These are phyloP conservation scores for Gonioctena quinquepunctata DNA, from an alignment of 1,140 invertebrate genomes.

Conservation along the genomic window DNA sequence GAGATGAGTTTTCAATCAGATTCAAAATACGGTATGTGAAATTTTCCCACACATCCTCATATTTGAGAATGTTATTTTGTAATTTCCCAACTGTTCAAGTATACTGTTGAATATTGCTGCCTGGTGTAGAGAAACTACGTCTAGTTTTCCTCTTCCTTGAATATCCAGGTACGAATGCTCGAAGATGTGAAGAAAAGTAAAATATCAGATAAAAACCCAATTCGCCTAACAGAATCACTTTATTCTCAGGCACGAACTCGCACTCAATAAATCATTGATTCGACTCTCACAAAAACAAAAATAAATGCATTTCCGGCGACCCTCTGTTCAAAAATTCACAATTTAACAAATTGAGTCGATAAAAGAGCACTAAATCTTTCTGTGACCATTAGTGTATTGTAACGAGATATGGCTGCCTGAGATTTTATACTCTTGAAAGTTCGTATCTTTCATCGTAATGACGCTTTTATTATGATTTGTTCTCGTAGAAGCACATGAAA, in stretches of 20 bases:
- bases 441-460: constrained; percentile 28
- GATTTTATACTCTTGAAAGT: constrained; percentile 22
- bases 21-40: too few relatives aligned
- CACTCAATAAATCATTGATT: not conserved
- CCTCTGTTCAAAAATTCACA: not conserved
- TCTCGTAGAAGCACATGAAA: constrained; percentile 35
- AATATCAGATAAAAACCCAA: not conserved
- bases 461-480: constrained; percentile 39
- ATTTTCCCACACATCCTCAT: too few relatives aligned
- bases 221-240: not conserved
- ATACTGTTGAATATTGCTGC: too few relatives aligned
- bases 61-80: too few relatives aligned
- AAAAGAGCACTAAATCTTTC: constrained; percentile 12
- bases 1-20: too few relatives aligned
- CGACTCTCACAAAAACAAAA: not conserved
- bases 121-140: too few relatives aligned
- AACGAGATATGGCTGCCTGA: constrained; percentile 20
- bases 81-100: too few relatives aligned
- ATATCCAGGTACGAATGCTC: too few relatives aligned
- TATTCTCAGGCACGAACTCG: not conserved
- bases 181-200: too few relatives aligned
- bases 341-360: not conserved
- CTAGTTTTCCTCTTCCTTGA: too few relatives aligned
- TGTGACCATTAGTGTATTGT: constrained; percentile 25
- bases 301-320: not conserved